Percentiles rank a stretch among this genome's conserved stretches.
These are phyloP conservation scores for Potamilus streckersoni DNA, from an alignment of 1,140 invertebrate species.

Conservation along the genomic window DNA sequence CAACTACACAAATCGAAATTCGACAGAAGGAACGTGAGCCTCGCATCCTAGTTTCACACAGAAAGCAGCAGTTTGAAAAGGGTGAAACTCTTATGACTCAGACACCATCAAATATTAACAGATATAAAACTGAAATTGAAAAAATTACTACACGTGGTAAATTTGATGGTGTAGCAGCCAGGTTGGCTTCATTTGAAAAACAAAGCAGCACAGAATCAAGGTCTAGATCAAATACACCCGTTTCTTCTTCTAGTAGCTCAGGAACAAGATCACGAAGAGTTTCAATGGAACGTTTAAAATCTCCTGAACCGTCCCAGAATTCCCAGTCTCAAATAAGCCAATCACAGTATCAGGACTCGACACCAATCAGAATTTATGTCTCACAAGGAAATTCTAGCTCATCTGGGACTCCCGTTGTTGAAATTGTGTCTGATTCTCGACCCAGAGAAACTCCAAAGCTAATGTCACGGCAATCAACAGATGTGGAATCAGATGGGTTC, in stretches of 20 bases:
- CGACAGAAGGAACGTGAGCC: slow-evolving; percentile 31
- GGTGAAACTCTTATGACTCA: slow-evolving; percentile 40
- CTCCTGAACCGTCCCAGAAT: slow-evolving; percentile 13
- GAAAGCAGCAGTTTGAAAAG: slow-evolving; percentile 58
- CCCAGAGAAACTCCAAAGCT: neutral
- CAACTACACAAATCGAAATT: slow-evolving; percentile 50
- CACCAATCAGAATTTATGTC: slow-evolving; percentile 56
- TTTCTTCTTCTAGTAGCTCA: slow-evolving; percentile 16
- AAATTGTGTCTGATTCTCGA: slow-evolving; percentile 34
- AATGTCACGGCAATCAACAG: slow-evolving; percentile 4
- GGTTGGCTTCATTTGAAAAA: slow-evolving; percentile 56
- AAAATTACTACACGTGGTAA: slow-evolving; percentile 54
- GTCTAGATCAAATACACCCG: slow-evolving; percentile 22
- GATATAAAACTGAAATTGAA: slow-evolving; percentile 59
- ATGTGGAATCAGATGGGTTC: slow-evolving; percentile 7
- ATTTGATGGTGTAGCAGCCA: slow-evolving; percentile 50
- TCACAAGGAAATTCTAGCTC: slow-evolving; percentile 46
- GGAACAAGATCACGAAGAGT: slow-evolving; percentile 24
- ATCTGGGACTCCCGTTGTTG: slow-evolving; percentile 45
- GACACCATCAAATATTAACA: slow-evolving; percentile 24
- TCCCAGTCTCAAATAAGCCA: slow-evolving; percentile 14
- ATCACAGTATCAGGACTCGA: slow-evolving; percentile 37
- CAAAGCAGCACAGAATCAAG: slow-evolving; percentile 3
- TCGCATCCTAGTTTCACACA: slow-evolving; percentile 46
- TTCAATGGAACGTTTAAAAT: slow-evolving; percentile 26